Base-by-base conservation (phyloP, 2,888 invertebrate genomes). In the Acleris cristana region DNA sequence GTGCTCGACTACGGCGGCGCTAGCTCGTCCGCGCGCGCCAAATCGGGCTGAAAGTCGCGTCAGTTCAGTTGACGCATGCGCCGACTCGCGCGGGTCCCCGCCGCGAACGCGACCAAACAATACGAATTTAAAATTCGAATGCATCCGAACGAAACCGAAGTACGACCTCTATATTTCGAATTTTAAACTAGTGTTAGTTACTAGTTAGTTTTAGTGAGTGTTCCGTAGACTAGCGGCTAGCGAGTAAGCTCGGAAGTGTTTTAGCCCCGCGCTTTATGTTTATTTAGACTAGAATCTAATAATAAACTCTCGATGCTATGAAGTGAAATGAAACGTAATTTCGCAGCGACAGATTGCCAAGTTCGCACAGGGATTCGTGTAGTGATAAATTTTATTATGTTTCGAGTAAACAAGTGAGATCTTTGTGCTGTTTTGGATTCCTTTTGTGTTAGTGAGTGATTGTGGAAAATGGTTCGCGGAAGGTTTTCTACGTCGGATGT, bases 401-500 rank as follows among this genome's bases (percentile, higher is more conserved):
- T 79, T 76, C 77, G 72, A 74, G 84, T 83, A 86, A 88, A 87
- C 81, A 86, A 75, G 68, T 69, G 74, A 74, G 77, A 76, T 64
- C 48, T 56, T 56, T 59, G 70, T 64, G 65, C 34, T 19, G 19
- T 19, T 77, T 77, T 81, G 70, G 77, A 75, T 75, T 81, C 76
- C 53, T 59, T 61, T 26, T 57, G 65, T 45, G 71, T 76, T 69
- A 71, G 75, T 74, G 53, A 61, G 55, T 72, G 65, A 73, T 76
- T 77, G 73, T 78, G 79, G 73, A 88, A 80, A 79, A 92, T 92
- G 92, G 92, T 89, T 74, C 92, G 92, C 58, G 92, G 92, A 71
- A 87, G 92, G 83, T 91, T 87, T 76, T 92, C 92, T 70, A 89
- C 91, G 70, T 92, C 92, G 19, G 92, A 92, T 76, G 79, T 92